Conservation (phyloP, 2,113 vertebrate genomes). For the Albula glossodonta region DNA sequence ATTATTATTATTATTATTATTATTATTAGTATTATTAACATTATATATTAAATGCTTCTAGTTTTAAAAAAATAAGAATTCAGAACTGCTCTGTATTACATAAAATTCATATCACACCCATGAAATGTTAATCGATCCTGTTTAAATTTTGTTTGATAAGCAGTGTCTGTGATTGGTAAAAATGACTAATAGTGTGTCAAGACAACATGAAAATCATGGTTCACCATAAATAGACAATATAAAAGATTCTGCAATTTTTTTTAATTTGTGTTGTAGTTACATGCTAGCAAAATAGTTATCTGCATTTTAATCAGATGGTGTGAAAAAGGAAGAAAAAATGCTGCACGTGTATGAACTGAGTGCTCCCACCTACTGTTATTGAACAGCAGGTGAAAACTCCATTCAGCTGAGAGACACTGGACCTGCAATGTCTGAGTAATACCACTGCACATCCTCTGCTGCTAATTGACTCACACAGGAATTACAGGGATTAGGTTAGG, state of each 20-base stretch:
- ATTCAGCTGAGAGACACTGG: constrained; percentile 25
- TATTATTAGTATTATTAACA: too few relatives aligned
- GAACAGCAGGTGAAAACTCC: background rate
- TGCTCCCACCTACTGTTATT: background rate
- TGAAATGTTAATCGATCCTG: too few relatives aligned
- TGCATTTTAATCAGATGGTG: background rate
- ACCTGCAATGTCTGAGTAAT: constrained; percentile 63
- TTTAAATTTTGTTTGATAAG: background rate
- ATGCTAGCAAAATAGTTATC: background rate
- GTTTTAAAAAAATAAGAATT: too few relatives aligned
- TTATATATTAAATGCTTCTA: too few relatives aligned
- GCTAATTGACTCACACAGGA: constrained; percentile 74
- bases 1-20: too few relatives aligned
- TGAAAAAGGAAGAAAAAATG: background rate
- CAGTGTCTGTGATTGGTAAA: background rate
- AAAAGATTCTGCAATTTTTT: too few relatives aligned
- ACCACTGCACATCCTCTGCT: constrained; percentile 61
- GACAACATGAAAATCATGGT: too few relatives aligned
- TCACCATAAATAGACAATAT: too few relatives aligned
- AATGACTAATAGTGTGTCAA: background rate
- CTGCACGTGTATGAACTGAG: background rate
- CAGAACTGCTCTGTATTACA: too few relatives aligned
- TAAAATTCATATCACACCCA: too few relatives aligned
- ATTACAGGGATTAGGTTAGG: constrained; percentile 70
- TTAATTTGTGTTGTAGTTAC: background rate